Base-by-base conservation (phyloP, 2,797 vertebrate species). In the Oophaga sylvatica region DNA sequence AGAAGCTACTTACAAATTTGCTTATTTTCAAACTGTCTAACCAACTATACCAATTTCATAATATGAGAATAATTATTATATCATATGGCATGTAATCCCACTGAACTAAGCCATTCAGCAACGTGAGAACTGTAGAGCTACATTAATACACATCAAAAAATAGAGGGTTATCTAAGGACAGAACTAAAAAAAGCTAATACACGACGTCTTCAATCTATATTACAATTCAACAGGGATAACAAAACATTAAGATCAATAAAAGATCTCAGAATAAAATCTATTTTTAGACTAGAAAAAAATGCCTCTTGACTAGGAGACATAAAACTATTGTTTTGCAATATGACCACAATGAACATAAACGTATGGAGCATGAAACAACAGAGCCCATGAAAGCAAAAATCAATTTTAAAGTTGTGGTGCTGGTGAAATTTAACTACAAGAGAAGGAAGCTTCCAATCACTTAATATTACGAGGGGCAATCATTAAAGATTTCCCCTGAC, bases 271-370 rank as follows among this genome's bases (percentile, higher is more conserved):
- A 79, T 84, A 80, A 79, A 84, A 84, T 73, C 63, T 67, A 73
- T 84, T 88, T 84, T 84, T 57, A 73, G 73, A 63, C 56, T 29
- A 56, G 41, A 59, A 73, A 84, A 85, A 84, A 84, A 31, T 88
- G 68, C 70, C 20, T 77, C 60, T 71, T 71, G 35, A 56, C 31
- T 57, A 67, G 10, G 76, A 17, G 9, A n/a, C 65, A 80, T 84
- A 56, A 84, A 88, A 80, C 65, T 13, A 19, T 56, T 29, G n/a
- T 73, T 19, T 63, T 26, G 57, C 45, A 77, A 79, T 83, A 80
- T 31, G 26, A 78, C 76, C 56, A 71, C 57, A 73, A 31, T 71
- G 35, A 56, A 88, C 57, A 48, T 59, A 83, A 83, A 80, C 56
- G 16, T 83, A 68, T 77, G 73, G 60, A 45, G n/a, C 35, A 83